A percentile compares a stretch with the other conserved stretches of the same genome.
These are phyloP conservation scores for Lagenorhynchus albirostris DNA, from an alignment of 2,113 vertebrate species.

Conservation along the genomic window DNA sequence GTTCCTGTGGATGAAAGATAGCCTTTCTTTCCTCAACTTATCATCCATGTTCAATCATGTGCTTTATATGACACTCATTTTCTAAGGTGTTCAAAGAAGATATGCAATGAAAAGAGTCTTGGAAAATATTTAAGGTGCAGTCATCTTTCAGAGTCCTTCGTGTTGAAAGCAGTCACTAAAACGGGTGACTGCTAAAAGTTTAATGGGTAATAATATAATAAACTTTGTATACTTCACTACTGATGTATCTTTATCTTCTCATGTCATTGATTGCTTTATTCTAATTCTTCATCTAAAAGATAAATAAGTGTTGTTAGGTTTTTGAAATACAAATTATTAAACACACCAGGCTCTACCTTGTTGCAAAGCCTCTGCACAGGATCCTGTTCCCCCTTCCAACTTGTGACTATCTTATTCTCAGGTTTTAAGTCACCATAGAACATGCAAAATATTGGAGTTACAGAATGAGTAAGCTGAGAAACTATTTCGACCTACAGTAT, in stretches of 20 bases:
- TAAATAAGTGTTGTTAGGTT: not conserved
- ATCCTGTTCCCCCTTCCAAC: not conserved
- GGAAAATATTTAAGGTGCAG: slow-evolving; percentile 11
- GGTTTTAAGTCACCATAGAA: not conserved
- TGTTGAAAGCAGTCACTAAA: not conserved
- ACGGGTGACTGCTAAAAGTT: not conserved
- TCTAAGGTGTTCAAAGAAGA: slow-evolving; percentile 35
- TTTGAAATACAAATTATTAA: not conserved
- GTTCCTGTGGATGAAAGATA: slow-evolving; percentile 24
- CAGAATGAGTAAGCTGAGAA: not conserved
- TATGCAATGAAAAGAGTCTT: not conserved
- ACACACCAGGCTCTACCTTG: not conserved
- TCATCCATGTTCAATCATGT: slow-evolving; percentile 40
- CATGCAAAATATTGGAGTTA: not conserved
- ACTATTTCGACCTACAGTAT: not conserved
- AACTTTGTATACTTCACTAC: not conserved
- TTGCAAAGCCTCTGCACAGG: not conserved
- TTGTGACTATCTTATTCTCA: not conserved
- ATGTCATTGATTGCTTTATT: not conserved
- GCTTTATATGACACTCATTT: slow-evolving; percentile 36
- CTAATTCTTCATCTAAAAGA: not conserved
- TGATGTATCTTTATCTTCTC: not conserved
- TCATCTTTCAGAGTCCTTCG: not conserved
- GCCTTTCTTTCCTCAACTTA: slow-evolving; percentile 21
- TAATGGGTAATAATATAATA: not conserved